phyloP scores from a whole-genome alignment of 2,113 vertebrate species.

The Engraulis encrasicolus region DNA sequence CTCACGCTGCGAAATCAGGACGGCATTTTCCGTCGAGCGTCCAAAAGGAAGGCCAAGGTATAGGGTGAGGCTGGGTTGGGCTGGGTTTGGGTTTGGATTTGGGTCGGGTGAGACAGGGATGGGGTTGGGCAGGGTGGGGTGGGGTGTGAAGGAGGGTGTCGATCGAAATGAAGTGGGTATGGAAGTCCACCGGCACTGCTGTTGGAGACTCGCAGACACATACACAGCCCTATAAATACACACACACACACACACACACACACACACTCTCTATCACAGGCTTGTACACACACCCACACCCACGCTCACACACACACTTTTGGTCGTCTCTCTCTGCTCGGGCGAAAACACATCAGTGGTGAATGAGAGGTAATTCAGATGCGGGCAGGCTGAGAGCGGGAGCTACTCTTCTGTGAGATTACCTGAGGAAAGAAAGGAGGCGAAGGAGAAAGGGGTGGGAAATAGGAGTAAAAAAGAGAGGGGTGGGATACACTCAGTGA shows the following conservation, averaged over 20 bases:
- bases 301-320: too few species aligned
- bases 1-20: slow-evolving; percentile 75
- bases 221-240: too few species aligned
- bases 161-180: too few species aligned
- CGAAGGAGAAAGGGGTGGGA: not conserved
- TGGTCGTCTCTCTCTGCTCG: not conserved
- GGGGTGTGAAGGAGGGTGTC: not conserved
- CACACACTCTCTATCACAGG: not conserved
- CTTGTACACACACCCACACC: not conserved
- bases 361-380: slow-evolving; percentile 73
- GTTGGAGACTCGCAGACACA: not conserved
- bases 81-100: too few species aligned
- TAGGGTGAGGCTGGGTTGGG: too few species aligned
- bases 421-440: slow-evolving; percentile 71
- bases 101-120: too few species aligned
- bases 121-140: too few species aligned
- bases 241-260: not conserved
- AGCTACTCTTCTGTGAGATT: slow-evolving; percentile 70
- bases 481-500: not conserved
- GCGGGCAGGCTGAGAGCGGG: not conserved
- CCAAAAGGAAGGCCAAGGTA: too few species aligned
- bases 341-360: not conserved
- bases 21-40: slow-evolving; percentile 77
- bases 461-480: not conserved
- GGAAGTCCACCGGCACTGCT: slow-evolving; percentile 17